These are phyloP conservation scores for Prunella fulvescens DNA, from an alignment of 2,113 vertebrate genomes.

Conservation along the genomic window DNA sequence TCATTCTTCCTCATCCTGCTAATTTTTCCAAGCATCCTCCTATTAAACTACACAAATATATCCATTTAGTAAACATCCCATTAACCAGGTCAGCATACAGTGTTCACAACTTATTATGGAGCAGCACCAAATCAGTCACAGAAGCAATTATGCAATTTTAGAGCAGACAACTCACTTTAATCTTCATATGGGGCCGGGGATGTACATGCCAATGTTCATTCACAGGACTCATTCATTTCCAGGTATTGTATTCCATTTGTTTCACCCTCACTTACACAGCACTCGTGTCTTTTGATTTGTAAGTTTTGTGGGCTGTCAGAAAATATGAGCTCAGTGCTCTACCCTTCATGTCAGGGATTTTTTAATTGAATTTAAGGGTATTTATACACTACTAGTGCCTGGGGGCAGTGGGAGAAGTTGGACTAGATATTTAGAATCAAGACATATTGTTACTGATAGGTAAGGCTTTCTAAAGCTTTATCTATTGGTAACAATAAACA, in stretches of 20 bases:
- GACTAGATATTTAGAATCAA: neutral
- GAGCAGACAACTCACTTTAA: conserved; percentile 39
- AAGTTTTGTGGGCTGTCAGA: neutral
- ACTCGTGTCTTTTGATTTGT: neutral
- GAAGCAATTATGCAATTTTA: conserved; percentile 36
- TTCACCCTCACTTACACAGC: neutral
- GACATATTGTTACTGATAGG: neutral
- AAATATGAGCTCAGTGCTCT: neutral
- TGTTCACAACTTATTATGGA: conserved; percentile 41
- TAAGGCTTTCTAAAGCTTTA: neutral
- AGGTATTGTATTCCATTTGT: neutral
- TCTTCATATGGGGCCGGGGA: conserved; percentile 15
- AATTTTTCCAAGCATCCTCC: conserved; percentile 39
- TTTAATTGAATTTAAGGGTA: neutral
- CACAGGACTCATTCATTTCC: conserved; percentile 8
- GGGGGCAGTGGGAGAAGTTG: neutral
- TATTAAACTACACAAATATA: conserved; percentile 54
- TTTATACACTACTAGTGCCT: neutral
- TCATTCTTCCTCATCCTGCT: conserved; percentile 21
- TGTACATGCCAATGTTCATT: conserved; percentile 12
- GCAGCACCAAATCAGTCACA: conserved; percentile 37
- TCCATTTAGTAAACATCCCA: conserved; percentile 54
- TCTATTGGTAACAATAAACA: neutral
- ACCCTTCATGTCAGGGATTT: neutral
- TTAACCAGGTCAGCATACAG: conserved; percentile 44